Percentiles rank a stretch among this genome's conserved stretches.
phyloP scores from a whole-genome alignment of 2,888 invertebrate species.

The Harpalus rufipes region DNA sequence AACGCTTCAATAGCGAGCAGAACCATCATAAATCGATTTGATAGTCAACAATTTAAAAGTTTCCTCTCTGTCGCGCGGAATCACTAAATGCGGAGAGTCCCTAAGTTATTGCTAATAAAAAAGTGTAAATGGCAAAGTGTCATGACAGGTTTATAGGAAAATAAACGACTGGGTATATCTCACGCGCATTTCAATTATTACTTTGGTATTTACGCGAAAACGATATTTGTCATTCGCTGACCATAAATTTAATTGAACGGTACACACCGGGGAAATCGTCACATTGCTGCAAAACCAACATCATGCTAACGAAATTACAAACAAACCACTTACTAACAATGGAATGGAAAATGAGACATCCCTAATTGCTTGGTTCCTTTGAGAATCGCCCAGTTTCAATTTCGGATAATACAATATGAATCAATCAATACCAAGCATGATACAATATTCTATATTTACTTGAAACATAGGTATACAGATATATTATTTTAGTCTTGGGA shows the following conservation, averaged over 20 bases:
- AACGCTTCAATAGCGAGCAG: conserved; percentile 54
- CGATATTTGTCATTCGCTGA: conserved; percentile 56
- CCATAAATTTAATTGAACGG: conserved; percentile 44
- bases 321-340: conserved; percentile 11
- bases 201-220: conserved; percentile 46
- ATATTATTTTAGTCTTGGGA: too few species aligned
- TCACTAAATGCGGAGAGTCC: conserved; percentile 50
- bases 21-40: conserved; percentile 66
- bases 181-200: conserved; percentile 57
- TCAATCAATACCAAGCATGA: neutral
- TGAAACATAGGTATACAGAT: neutral
- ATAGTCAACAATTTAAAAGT: conserved; percentile 66
- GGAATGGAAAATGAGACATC: neutral
- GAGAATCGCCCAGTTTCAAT: neutral
- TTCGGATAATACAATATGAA: neutral
- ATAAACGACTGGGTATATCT: conserved; percentile 50
- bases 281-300: conserved; percentile 16
- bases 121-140: conserved; percentile 58
- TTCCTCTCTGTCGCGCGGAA: conserved; percentile 40
- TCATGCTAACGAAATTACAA: conserved; percentile 1
- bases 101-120: conserved; percentile 63
- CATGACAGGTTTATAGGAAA: conserved; percentile 57
- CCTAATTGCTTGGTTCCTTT: neutral
- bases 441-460: neutral
- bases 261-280: conserved; percentile 33